Evolutionary conservation across 2,113 vertebrate genomes (phyloP).

Genomic region (Leucosticte australis): DNA sequence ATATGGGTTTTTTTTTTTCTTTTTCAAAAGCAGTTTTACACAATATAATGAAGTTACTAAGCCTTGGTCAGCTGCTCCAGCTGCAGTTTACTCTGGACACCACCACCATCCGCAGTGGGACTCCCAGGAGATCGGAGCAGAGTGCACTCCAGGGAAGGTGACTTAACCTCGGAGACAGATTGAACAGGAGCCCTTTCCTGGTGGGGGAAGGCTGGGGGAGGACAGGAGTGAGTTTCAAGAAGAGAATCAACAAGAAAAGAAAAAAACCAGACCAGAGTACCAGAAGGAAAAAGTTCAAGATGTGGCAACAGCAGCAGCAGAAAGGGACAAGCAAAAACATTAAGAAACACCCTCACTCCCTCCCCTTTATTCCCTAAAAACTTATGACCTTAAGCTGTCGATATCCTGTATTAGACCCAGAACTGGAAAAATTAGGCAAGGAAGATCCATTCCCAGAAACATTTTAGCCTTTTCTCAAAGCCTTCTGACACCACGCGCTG

Average conservation of each 20-base stretch:
- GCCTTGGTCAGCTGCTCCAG: slow-evolving; percentile 62
- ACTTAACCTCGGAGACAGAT: not conserved
- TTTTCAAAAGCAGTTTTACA: slow-evolving; percentile 74
- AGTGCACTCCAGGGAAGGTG: not conserved
- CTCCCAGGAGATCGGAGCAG: not conserved
- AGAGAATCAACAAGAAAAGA: not conserved
- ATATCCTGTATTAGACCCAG: slow-evolving; percentile 15
- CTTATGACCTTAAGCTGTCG: not conserved
- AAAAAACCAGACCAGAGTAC: not conserved
- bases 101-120: not conserved
- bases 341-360: not conserved
- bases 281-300: slow-evolving; percentile 1
- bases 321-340: not conserved
- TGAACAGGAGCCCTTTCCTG: slow-evolving; percentile 34
- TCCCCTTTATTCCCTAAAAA: not conserved
- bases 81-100: slow-evolving; percentile 43
- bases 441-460: not conserved
- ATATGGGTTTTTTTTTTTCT: slow-evolving; percentile 61
- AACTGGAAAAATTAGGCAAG: slow-evolving; percentile 19
- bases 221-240: slow-evolving; percentile 4
- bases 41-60: slow-evolving; percentile 72
- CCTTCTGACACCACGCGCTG: slow-evolving; percentile 21
- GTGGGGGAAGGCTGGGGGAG: not conserved
- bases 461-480: not conserved
- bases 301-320: slow-evolving; percentile 20